Conservation (phyloP, 2,113 vertebrate genomes). For the Percopsis transmontana region DNA sequence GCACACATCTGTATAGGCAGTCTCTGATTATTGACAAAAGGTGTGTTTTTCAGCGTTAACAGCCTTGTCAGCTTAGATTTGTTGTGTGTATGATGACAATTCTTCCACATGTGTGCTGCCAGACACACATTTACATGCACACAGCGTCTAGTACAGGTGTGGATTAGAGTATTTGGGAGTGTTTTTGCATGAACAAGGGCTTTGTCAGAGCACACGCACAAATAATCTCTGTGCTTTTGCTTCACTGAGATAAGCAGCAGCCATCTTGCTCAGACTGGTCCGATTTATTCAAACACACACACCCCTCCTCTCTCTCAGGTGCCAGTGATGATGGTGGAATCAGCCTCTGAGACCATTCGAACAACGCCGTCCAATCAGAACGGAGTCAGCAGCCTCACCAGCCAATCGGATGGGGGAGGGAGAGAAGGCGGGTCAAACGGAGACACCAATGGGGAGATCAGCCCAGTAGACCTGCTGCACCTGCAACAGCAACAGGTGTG, state of each 20-base stretch:
- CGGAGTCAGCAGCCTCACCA: constrained; percentile 94
- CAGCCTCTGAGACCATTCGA: constrained; percentile 98
- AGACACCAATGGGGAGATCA: constrained; percentile 94
- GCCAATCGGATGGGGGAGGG: constrained; percentile 87
- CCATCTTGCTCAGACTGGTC: constrained; percentile 4
- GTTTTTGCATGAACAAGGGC: constrained; percentile 47
- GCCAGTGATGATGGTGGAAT: constrained; percentile 99
- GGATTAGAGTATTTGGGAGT: constrained; percentile 51
- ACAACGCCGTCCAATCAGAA: constrained; percentile 93
- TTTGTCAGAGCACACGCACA: constrained; percentile 17
- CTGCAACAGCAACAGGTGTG: constrained; percentile 97
- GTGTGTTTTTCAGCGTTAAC: constrained; percentile 70
- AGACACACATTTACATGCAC: constrained; percentile 53
- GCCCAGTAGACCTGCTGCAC: constrained; percentile 93
- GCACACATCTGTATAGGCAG: constrained; percentile 59
- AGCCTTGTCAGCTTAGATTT: constrained; percentile 73
- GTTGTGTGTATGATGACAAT: constrained; percentile 57
- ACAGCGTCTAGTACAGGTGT: constrained; percentile 60
- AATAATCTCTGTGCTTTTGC: background rate
- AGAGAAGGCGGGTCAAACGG: constrained; percentile 82
- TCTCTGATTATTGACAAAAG: constrained; percentile 73
- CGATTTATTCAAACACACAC: constrained; percentile 8
- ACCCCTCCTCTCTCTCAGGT: constrained; percentile 64
- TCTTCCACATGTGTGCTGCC: constrained; percentile 31
- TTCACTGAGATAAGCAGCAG: constrained; percentile 11